Percentiles rank a stretch among this genome's conserved stretches.
Conservation (phyloP, 2,113 vertebrate genomes). For the Dasyurus viverrinus region DNA sequence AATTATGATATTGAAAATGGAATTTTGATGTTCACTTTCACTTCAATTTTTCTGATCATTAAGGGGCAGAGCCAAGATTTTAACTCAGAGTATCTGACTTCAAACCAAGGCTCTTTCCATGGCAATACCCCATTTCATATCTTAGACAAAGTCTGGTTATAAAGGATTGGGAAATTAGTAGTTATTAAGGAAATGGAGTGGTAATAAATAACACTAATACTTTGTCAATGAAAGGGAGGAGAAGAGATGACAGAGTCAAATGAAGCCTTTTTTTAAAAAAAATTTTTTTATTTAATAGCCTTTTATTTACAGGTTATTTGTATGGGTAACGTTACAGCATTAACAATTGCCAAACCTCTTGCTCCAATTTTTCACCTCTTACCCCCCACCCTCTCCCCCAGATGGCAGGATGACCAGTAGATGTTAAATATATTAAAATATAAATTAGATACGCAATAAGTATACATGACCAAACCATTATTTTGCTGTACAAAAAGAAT, state of each 20-base stretch:
- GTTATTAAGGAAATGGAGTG: background rate
- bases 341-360: too few species aligned
- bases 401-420: too few species aligned
- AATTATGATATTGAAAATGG: background rate
- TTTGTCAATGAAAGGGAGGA: background rate
- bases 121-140: background rate
- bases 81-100: background rate
- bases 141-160: background rate
- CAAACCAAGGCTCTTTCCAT: background rate
- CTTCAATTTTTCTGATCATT: background rate
- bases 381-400: too few species aligned
- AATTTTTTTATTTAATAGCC: too few species aligned
- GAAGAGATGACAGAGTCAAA: background rate
- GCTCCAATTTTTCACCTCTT: too few species aligned
- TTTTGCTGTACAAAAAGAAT: too few species aligned
- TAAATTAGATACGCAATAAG: too few species aligned
- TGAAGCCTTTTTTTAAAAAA: background rate
- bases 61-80: background rate
- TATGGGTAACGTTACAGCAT: too few species aligned
- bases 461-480: too few species aligned
- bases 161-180: background rate
- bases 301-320: too few species aligned
- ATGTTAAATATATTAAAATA: too few species aligned
- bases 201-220: background rate
- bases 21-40: background rate